Percentiles rank a stretch among this genome's conserved stretches.
These are phyloP conservation scores for Sinotaia quadrata DNA, from an alignment of 2,888 invertebrate species.

Conservation along the genomic window DNA sequence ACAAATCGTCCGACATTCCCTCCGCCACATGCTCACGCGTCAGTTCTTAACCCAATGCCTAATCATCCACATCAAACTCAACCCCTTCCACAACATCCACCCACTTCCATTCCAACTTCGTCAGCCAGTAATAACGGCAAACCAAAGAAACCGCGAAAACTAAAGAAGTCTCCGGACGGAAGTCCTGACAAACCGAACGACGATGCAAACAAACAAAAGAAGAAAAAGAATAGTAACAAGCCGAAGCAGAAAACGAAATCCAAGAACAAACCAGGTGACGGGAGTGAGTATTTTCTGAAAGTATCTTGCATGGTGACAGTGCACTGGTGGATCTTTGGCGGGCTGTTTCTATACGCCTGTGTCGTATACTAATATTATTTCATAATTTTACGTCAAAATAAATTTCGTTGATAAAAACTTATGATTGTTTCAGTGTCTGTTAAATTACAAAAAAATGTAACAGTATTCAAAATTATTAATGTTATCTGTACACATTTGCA, in stretches of 20 bases:
- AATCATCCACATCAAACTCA: slow-evolving; percentile 5
- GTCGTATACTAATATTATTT: too few species aligned
- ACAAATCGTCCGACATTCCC: slow-evolving; percentile 15
- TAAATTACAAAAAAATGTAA: too few species aligned
- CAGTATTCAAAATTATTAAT: too few species aligned
- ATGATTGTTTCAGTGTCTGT: too few species aligned
- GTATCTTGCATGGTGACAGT: too few species aligned
- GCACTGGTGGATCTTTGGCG: too few species aligned
- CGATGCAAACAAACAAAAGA: slow-evolving; percentile 14
- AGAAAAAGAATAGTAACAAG: slow-evolving; percentile 21
- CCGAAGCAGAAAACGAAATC: slow-evolving; percentile 16
- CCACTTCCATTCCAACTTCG: not conserved
- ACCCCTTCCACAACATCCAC: not conserved
- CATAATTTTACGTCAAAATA: too few species aligned
- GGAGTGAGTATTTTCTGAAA: slow-evolving; percentile 21
- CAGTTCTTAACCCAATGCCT: slow-evolving; percentile 16
- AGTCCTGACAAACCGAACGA: not conserved
- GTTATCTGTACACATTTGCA: too few species aligned
- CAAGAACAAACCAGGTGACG: slow-evolving; percentile 21
- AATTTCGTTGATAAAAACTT: too few species aligned
- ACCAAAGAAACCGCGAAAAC: slow-evolving; percentile 23
- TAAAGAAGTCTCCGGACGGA: slow-evolving; percentile 11
- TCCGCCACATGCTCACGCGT: slow-evolving; percentile 17
- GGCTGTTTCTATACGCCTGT: too few species aligned
- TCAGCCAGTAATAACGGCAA: slow-evolving; percentile 2